phyloP scores from a whole-genome alignment of 2,797 vertebrate genomes.

The Yasuhikotakia modesta region DNA sequence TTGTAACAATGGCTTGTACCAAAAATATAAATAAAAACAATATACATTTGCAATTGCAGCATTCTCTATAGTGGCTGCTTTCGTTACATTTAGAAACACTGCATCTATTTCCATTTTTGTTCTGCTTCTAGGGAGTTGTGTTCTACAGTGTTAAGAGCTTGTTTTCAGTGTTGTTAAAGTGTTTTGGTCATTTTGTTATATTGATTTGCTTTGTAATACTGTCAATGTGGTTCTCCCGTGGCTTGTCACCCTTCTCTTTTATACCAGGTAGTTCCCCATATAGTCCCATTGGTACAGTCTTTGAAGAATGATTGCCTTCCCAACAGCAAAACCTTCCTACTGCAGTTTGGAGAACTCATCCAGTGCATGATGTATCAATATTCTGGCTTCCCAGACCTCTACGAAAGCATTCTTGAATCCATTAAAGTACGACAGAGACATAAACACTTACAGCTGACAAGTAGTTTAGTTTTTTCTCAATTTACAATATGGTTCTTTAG shows the following conservation, averaged over 20 bases:
- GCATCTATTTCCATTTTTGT: too few species aligned
- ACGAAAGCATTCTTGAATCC: constrained; percentile 92
- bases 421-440: constrained; percentile 85
- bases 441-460: neutral
- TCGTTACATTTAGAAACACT: too few species aligned
- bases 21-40: too few species aligned
- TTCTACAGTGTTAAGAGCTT: too few species aligned
- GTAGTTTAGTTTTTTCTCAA: neutral
- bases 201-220: neutral
- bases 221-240: neutral
- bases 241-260: neutral
- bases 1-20: too few species aligned
- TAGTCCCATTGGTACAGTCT: constrained; percentile 86
- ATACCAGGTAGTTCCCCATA: constrained; percentile 87
- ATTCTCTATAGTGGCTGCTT: too few species aligned
- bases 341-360: constrained; percentile 89
- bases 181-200: too few species aligned
- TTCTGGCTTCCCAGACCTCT: constrained; percentile 91
- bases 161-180: neutral
- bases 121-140: too few species aligned
- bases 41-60: too few species aligned
- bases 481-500: too few species aligned
- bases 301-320: constrained; percentile 86
- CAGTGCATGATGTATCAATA: constrained; percentile 99
- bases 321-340: constrained; percentile 87